Evolutionary conservation across 2,797 vertebrate genomes (phyloP).

Genomic region (Coluber constrictor): DNA sequence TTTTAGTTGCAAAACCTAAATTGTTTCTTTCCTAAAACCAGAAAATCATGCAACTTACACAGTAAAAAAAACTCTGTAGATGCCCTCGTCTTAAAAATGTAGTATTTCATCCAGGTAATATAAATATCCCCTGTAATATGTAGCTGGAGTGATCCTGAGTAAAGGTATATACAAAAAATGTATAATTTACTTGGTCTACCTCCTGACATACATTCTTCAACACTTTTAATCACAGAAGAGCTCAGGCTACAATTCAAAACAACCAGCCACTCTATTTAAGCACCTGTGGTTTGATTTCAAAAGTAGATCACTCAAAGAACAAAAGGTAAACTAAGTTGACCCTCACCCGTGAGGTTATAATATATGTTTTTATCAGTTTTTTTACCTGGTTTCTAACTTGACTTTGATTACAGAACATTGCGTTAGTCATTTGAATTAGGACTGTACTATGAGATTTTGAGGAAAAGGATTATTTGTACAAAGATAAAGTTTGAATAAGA

Average conservation of each 20-base stretch:
- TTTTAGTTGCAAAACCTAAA: neutral
- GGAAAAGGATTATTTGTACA: neutral
- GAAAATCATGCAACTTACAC: neutral
- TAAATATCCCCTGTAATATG: neutral
- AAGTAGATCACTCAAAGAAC: conserved; percentile 1
- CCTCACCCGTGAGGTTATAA: neutral
- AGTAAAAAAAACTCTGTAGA: neutral
- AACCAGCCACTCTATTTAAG: neutral
- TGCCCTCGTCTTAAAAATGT: neutral
- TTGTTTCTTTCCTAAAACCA: neutral
- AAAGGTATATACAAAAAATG: neutral
- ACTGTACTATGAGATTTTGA: neutral
- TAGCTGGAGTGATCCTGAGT: neutral
- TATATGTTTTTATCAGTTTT: neutral
- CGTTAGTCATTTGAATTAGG: neutral
- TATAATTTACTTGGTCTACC: neutral
- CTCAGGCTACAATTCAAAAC: neutral
- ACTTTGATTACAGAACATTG: neutral
- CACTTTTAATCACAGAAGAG: neutral
- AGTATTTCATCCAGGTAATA: neutral
- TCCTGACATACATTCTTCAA: conserved; percentile 6
- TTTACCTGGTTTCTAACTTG: neutral
- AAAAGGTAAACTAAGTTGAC: neutral
- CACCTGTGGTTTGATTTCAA: neutral
- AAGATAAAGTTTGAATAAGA: neutral